These are phyloP conservation scores for Myopa tessellatipennis DNA, from an alignment of 2,888 invertebrate species.

Conservation along the genomic window DNA sequence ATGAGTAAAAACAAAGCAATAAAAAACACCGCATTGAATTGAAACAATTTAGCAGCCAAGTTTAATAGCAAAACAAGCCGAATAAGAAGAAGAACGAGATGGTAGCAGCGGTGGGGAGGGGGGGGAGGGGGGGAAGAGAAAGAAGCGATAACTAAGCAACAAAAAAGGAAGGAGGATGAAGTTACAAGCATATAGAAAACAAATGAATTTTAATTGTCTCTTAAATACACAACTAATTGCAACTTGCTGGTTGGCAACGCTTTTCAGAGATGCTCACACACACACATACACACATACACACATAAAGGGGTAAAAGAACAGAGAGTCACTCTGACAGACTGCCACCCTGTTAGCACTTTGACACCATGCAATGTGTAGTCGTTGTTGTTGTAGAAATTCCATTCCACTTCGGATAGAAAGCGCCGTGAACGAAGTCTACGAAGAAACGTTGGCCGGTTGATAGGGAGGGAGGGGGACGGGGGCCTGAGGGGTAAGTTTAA, in stretches of 20 bases:
- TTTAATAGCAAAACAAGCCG: neutral
- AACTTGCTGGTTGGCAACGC: constrained; percentile 4
- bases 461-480: no score
- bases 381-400: neutral
- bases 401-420: no score
- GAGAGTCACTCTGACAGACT: neutral
- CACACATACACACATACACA: neutral
- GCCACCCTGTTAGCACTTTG: constrained; percentile 1
- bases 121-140: neutral
- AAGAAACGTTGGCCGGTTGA: no score
- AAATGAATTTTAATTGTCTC: constrained; percentile 36
- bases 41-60: neutral
- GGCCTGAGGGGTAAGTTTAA: no score
- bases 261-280: neutral
- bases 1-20: no score
- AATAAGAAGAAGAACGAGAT: neutral
- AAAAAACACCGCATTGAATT: neutral
- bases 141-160: neutral
- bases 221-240: constrained; percentile 37
- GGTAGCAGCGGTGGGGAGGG: neutral
- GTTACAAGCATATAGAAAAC: constrained; percentile 27
- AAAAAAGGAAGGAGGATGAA: neutral
- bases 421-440: no score
- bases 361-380: neutral
- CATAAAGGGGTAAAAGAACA: neutral